Evolutionary conservation across 2,888 invertebrate species (phyloP).

Genomic region (Chironomus riparius): DNA sequence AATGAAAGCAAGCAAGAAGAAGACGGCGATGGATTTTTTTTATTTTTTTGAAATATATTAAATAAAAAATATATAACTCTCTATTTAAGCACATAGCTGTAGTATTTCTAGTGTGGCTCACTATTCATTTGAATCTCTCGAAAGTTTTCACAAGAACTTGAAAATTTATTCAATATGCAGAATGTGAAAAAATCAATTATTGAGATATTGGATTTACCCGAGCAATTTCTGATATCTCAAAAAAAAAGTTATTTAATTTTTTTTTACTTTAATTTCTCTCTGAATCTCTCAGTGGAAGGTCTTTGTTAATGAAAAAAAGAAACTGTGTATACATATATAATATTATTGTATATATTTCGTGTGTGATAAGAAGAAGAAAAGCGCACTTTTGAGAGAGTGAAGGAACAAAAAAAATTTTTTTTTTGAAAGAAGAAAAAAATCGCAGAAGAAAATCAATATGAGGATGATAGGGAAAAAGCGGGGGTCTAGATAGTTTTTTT

Average conservation of each 20-base stretch:
- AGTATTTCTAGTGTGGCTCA: background rate
- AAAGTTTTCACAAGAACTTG: too few species aligned
- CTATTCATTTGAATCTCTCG: too few species aligned
- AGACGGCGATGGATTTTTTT: conserved; percentile 17
- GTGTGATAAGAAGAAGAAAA: conserved; percentile 16
- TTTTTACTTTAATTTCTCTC: background rate
- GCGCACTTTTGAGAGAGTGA: background rate
- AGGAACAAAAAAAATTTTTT: background rate
- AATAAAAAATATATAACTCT: background rate
- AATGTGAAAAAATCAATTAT: background rate
- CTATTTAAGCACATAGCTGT: background rate
- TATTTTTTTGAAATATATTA: background rate
- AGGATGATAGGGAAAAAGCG: background rate
- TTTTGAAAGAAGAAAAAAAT: background rate
- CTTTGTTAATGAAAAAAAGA: conserved; percentile 10
- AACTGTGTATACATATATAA: background rate
- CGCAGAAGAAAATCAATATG: conserved; percentile 21
- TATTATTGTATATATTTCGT: background rate
- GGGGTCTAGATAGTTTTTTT: background rate
- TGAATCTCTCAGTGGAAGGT: background rate
- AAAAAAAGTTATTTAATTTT: background rate
- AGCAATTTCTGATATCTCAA: background rate
- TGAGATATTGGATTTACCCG: background rate
- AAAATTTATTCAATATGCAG: background rate
- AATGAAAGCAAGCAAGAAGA: conserved; percentile 23